Base-by-base conservation (phyloP, 2,888 invertebrate genomes). In the Cabera pusaria region DNA sequence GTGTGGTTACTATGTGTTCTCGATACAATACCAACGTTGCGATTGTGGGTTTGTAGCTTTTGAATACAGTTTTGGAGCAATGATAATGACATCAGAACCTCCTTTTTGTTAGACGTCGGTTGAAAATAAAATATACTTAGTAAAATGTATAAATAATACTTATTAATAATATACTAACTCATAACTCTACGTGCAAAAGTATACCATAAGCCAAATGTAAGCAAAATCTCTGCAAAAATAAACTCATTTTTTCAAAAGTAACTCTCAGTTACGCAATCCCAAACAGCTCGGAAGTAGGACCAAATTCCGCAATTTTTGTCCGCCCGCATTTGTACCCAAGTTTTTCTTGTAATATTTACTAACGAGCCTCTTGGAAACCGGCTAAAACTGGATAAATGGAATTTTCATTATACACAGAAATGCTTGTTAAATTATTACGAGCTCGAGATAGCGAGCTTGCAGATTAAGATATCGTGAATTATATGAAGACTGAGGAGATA, bases 361-460 rank as follows among this genome's bases (percentile, higher is more conserved):
- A 32, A 18, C 23, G 23, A 23, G 11, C 23, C 23, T 8, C 31
- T 22, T 22, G 22, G 17, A 18, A 34, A 16, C 26, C 10, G 25
- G 34, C 10, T 20, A 6, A 9, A 20, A 20, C 26, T 12, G 20
- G 27, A 22, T 22, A 11, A 35, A 35, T 21, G 35, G 27, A 22
- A 35, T 35, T 35, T 35, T 35, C 35, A 35, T 35, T 27, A 35
- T 11, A 22, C 22, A 23, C 21, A 35, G 27, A 27, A 12, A 22
- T 21, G 16, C 27, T 35, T 35, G 35, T 27, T 22, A 22, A 26
- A 27, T 35, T 26, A 21, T 11, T 2, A 22, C 10, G 22, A 27
- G 10, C 10, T 35, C 17, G 10, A 27, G 19, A 26, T 18, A 14
- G 16, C 9, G 21, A 19, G 9, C 14, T 35, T 22, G 21, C 27